Base-by-base conservation (phyloP, 2,113 vertebrate genomes). In the Verasper variegatus region DNA sequence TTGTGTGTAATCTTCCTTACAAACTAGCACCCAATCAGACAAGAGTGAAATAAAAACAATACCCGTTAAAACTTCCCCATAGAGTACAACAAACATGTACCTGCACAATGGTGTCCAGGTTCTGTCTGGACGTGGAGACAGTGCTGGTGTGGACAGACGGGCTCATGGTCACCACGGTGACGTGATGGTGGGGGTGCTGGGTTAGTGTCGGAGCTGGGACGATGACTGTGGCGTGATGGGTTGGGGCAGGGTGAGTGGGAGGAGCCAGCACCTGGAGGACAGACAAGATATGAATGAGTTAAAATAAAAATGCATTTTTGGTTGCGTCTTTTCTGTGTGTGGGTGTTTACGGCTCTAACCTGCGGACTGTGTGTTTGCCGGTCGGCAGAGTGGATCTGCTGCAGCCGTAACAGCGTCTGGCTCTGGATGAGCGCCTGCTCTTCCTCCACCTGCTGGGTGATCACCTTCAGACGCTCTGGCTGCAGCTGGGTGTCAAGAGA, bases 91-190 rank as follows among this genome's bases (percentile, higher is more conserved):
- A 7, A 47, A 57, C 17, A 54, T 67, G 10, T 82, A 99, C 98
- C 97, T 99, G 98, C 91, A 99, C 98, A 0, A 99, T 99, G 74
- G 98, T 98, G 91, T 99, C 98, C 92, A 99, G 94, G 91, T 99
- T 99, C 93, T 99, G 98, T 92, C 98, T 96, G 82, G 98, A 99
- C 0, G 98, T 99, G 59, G 98, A 99, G 79, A 97, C 95, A 1
- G 96, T 95, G 94, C 96, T 98, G 94, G 97, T 97, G 91, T 97
- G 96, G 0, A 93, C 96, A 80, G 97, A 93, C 0, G 97, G 96
- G 78, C 97, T 97, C 97, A 97, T 96, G 83, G 98, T 98, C 88
- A 99, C 98, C 84, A 98, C 98, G 0, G 96, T 98, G 92, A 98
- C 96, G 58, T 98, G 98, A 92, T 98, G 98, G 90, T 97, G 96